phyloP scores from a whole-genome alignment of 2,888 invertebrate genomes.

The Caenorhabditis virilis region DNA sequence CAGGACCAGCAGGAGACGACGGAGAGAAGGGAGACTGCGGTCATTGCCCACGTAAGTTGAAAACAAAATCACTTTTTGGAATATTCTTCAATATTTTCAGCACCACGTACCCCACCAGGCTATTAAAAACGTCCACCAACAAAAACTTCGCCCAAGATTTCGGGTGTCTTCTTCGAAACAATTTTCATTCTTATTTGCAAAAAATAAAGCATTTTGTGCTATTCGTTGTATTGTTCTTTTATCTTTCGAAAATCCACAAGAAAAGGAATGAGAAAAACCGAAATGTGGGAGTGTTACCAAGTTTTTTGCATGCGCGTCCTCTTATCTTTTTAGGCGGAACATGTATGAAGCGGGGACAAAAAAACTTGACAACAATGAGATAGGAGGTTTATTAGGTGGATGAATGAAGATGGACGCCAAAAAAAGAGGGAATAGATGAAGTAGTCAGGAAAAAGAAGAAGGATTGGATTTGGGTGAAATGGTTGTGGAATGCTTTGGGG shows the following conservation, averaged over 20 bases:
- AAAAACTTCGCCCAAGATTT: constrained; percentile 33
- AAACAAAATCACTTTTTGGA: not conserved
- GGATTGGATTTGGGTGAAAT: too few species aligned
- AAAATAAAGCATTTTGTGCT: constrained; percentile 36
- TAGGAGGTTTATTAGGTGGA: too few species aligned
- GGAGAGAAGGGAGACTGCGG: constrained; percentile 58
- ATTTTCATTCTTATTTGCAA: constrained; percentile 5
- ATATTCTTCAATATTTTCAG: constrained; percentile 25
- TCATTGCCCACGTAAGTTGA: constrained; percentile 50
- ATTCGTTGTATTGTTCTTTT: not conserved
- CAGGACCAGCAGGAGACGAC: constrained; percentile 56
- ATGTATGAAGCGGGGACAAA: not conserved
- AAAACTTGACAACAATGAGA: not conserved
- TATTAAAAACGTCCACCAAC: too few species aligned
- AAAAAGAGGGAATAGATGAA: too few species aligned
- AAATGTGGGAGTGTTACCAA: too few species aligned
- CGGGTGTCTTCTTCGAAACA: constrained; percentile 34
- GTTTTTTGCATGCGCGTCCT: too few species aligned
- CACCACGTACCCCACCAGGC: constrained; percentile 60
- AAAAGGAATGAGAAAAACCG: too few species aligned
- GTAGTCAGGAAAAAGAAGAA: too few species aligned
- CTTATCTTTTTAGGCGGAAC: not conserved
- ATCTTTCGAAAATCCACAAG: too few species aligned
- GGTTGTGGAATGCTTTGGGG: too few species aligned
- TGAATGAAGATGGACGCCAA: too few species aligned